Percentiles rank a stretch among this genome's conserved stretches.
These are phyloP conservation scores for Synchiropus splendidus DNA, from an alignment of 2,113 vertebrate species.

Conservation along the genomic window DNA sequence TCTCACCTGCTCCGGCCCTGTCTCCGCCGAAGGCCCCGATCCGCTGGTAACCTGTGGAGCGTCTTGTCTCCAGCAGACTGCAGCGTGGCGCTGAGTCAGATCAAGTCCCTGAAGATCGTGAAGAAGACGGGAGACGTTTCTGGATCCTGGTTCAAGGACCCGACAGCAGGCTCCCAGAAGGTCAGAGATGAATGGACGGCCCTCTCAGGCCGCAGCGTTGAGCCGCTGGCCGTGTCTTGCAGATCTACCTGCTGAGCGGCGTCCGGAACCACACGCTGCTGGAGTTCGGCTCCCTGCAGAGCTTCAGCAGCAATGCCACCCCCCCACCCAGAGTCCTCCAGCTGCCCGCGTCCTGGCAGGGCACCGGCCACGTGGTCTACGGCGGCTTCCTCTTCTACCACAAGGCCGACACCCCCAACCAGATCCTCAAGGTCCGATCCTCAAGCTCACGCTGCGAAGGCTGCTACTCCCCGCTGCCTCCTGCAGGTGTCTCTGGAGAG, in stretches of 20 bases:
- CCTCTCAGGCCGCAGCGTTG: too few relatives aligned
- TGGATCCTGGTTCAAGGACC: constrained; percentile 88
- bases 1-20: too few relatives aligned
- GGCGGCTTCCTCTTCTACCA: constrained; percentile 84
- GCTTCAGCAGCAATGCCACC: constrained; percentile 63
- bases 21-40: too few relatives aligned
- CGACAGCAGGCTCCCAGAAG: constrained; percentile 67
- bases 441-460: too few relatives aligned
- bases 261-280: constrained; percentile 69
- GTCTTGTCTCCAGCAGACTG: constrained; percentile 78
- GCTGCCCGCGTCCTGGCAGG: constrained; percentile 79
- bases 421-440: constrained; percentile 77
- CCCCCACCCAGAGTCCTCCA: constrained; percentile 52
- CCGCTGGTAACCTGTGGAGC: too few relatives aligned
- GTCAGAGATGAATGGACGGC: too few relatives aligned
- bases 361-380: constrained; percentile 78
- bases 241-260: constrained; percentile 78
- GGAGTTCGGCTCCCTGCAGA: constrained; percentile 73
- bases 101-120: constrained; percentile 87
- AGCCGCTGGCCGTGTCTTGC: too few relatives aligned
- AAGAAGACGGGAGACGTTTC: constrained; percentile 69
- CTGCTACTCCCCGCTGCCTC: background rate
- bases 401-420: constrained; percentile 72
- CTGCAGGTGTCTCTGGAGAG: constrained; percentile 69
- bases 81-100: constrained; percentile 61